Evolutionary conservation across 2,113 vertebrate genomes (phyloP).

Genomic region (Centropus unirufus): DNA sequence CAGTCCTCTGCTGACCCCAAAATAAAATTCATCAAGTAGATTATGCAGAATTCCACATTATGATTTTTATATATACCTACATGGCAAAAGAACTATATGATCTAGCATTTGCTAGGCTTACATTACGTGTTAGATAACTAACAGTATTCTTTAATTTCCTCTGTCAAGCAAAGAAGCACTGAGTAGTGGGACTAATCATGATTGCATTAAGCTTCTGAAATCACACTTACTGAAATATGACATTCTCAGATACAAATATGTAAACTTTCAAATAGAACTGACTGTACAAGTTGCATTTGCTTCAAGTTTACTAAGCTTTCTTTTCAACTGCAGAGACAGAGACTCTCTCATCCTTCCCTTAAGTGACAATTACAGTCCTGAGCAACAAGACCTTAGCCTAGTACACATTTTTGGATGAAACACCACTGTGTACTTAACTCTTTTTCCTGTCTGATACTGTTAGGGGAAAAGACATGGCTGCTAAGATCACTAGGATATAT

Average conservation of each 20-base stretch:
- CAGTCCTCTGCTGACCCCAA: background rate
- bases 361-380: accelerated
- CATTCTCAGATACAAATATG: background rate
- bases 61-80: background rate
- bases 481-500: background rate
- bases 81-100: background rate
- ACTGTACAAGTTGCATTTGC: background rate
- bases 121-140: background rate
- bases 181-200: background rate
- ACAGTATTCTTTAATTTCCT: accelerated
- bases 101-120: background rate
- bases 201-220: background rate
- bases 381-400: background rate
- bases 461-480: background rate
- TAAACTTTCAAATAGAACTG: background rate
- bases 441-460: background rate
- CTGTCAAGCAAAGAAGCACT: background rate
- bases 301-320: background rate
- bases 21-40: background rate
- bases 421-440: background rate
- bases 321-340: background rate
- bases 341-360: background rate
- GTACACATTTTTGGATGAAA: background rate
- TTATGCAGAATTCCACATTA: background rate
- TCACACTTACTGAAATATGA: background rate